phyloP scores from a whole-genome alignment of 53 echinoderm and acorn worm genomes.

The Crossaster papposus region DNA sequence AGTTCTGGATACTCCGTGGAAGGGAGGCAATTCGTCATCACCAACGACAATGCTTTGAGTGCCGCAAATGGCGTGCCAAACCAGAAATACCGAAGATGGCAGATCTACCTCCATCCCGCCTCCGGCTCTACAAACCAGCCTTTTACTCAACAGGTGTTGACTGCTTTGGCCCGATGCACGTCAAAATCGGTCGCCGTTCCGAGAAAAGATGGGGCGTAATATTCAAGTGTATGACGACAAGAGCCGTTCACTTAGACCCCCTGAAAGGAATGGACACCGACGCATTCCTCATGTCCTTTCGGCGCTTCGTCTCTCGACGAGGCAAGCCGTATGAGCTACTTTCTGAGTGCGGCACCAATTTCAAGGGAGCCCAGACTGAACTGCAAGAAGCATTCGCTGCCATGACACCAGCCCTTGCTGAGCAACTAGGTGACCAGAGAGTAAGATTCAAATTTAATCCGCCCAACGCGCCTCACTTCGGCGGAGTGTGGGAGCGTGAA shows the following conservation, averaged over 20 bases:
- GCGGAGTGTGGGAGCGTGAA: constrained; percentile 54
- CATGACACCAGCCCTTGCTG: background rate
- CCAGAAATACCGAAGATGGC: constrained; percentile 53
- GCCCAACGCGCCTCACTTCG: constrained; percentile 57
- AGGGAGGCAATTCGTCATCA: background rate
- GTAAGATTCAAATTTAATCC: constrained; percentile 40
- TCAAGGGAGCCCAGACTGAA: constrained; percentile 8
- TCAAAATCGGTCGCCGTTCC: no score
- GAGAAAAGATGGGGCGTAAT: no score
- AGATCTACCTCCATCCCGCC: constrained; percentile 19
- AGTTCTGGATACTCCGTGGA: no score
- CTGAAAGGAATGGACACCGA: no score
- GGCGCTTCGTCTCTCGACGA: no score
- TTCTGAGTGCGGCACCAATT: no score
- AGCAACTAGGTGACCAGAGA: background rate
- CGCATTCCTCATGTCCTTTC: no score
- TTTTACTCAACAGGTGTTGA: no score
- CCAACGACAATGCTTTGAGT: constrained; percentile 16
- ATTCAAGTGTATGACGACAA: background rate
- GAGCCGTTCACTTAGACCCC: no score
- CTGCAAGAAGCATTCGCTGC: constrained; percentile 13
- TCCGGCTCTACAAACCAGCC: no score
- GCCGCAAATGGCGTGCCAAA: constrained; percentile 40
- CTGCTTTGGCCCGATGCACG: no score
- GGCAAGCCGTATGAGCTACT: no score